Base-by-base conservation (phyloP, 2,888 invertebrate genomes). In the Himalopsyche anomala region DNA sequence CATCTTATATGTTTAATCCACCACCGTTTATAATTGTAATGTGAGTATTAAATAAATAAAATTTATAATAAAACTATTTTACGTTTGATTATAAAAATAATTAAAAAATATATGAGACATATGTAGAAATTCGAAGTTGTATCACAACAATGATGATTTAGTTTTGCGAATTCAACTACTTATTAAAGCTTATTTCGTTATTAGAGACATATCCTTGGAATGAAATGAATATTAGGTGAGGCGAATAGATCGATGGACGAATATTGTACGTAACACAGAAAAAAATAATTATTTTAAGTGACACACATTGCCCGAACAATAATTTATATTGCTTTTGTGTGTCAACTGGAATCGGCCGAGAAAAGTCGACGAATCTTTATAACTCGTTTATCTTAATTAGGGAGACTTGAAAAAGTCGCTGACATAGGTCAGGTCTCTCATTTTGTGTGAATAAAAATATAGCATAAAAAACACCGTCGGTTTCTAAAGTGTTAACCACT, bases 311-410 rank as follows among this genome's bases (percentile, higher is more conserved):
- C 51, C 51, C 4, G 51, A 62, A 62, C 8, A 28, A 62, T 62
- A 62, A 62, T 62, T 62, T 62, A 62, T 62, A 62, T 62, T 62
- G 19, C 62, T 62, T 56, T 62, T 19, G 62, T 62, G 62, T 62
- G 62, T 62, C 62, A 19, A 11, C 62, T 19, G 28, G 19, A 62
- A 62, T 2, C 19, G 62, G 12, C 38, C 38, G 80, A 42, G 80
- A 40, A 80, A 42, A 40, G 80, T 17, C 83, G 40, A 83, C 83
- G 83, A 86, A 86, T 86, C 83, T 86, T 86, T 81, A 86, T 86
- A 86, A 85, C 83, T 56, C 83, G 86, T 86, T 86, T 83, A 86
- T 86, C 86, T 86, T 86, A 86, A 86, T 86, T 86, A 86, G 83
- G 83, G 51, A 17, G 56, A 83, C 80, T 83, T 86, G 86, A 83